Evolutionary conservation across 1,140 invertebrate genomes (phyloP), one percentile per base, ranked within the genome.

Genomic region (Conopomorpha cramerella): DNA sequence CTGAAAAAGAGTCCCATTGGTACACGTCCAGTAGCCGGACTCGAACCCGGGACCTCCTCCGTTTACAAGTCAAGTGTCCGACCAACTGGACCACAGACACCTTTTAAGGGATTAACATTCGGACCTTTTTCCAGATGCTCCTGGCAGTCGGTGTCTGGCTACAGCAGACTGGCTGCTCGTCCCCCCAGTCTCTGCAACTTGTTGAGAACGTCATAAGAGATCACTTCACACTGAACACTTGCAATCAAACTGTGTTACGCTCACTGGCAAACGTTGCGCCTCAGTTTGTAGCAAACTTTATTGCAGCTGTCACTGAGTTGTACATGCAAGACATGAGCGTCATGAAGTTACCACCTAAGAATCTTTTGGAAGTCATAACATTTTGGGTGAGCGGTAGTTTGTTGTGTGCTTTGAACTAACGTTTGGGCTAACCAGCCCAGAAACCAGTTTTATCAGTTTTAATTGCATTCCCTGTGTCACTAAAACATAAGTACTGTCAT

Each of bases 121-220:
- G n/a, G n/a, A n/a, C n/a, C n/a, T n/a, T n/a, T 26, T 23, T 39
- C 3, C 14, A 78, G 76, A 65, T 92, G 1, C 60, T 93, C 10
- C 82, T 85, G 34, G 88, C 88, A 1, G 84, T 90, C 13, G 90
- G 89, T 39, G 87, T 90, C n/a, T 90, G 89, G 86, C 84, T 92
- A 66, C 90, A 92, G 64, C 90, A 92, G 55, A 79, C 89, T 37
- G 86, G 89, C 7, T 90, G 88, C 34, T 89, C 87, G n/a, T 90
- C 88, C 0, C 14, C 68, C 0, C 81, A 85, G 16, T 87, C 86
- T 30, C 73, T 89, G 3, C 84, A 85, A 56, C 72, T 92, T 3
- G 89, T 87, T 1, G 83, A 86, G 42, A 86, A 85, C 41, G 68
- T 93, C 19, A 83, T 92, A n/a, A 81, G 85, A 38, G 90, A 93